These are phyloP conservation scores for Phanerotoma sp. DNA, from an alignment of 2,888 invertebrate genomes.

Conservation along the genomic window DNA sequence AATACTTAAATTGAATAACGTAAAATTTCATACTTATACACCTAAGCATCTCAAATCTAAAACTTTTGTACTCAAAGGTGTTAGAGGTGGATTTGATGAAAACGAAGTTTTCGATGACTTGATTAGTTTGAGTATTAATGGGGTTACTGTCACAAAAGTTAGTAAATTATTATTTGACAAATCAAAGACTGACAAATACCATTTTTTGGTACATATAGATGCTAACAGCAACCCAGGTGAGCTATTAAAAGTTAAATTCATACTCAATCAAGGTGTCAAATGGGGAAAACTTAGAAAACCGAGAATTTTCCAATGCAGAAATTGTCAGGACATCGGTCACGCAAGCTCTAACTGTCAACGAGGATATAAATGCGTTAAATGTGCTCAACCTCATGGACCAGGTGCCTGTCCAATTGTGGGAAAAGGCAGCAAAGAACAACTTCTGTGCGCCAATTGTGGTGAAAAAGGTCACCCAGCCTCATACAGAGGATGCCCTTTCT, in stretches of 20 bases:
- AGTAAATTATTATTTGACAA: background rate
- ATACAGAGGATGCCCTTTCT: conserved; percentile 12
- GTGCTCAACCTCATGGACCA: background rate
- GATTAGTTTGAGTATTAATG: too few relatives aligned
- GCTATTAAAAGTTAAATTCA: background rate
- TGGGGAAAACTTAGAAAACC: conserved; percentile 1
- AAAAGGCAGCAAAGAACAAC: background rate
- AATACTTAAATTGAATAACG: background rate
- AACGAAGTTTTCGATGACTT: too few relatives aligned
- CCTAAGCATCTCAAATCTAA: conserved; percentile 23
- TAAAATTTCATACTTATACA: conserved; percentile 27
- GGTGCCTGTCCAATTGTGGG: background rate
- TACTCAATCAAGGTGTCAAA: background rate
- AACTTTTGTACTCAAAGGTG: conserved; percentile 30
- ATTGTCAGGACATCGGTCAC: conserved; percentile 3
- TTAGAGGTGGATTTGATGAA: background rate
- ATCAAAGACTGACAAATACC: background rate
- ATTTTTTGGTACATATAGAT: background rate
- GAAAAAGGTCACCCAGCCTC: conserved; percentile 15
- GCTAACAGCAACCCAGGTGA: background rate
- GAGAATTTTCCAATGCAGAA: background rate
- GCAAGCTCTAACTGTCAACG: conserved; percentile 1
- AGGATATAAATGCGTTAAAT: conserved; percentile 3
- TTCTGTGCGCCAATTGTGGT: conserved; percentile 16
- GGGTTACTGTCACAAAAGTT: background rate